Evolutionary conservation across 2,888 invertebrate genomes (phyloP), one percentile per base, ranked within the genome.

Genomic region (Pemphredon lugubris): DNA sequence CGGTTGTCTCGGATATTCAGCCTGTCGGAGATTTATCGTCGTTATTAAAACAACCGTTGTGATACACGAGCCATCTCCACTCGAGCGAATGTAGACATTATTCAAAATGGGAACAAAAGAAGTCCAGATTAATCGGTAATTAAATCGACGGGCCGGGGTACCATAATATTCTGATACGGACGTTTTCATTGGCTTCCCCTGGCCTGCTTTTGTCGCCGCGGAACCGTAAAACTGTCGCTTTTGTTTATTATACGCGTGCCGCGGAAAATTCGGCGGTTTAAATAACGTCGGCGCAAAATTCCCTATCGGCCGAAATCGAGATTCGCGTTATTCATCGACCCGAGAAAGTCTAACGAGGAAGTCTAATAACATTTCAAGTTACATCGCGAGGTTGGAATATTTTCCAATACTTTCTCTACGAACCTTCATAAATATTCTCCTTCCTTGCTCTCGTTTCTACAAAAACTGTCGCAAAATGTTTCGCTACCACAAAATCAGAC

Each of bases 101-200:
- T 80, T 80, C 75, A 65, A 57, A 32, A n/a, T n/a, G 4, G 16
- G 53, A 44, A 75, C 68, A 67, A 75, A 75, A 75, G 67, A 61
- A 75, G 40, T 53, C 21, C 20, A 66, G 71, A 79, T 79, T 79
- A 77, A 79, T 79, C 80, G 77, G 72, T 77, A 77, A 79, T 77
- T 77, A 77, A 79, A 79, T 75, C 76, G 69, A 61, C 57, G 67
- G 7, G 26, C 58, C 39, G 59, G 37, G 26, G 21, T 21, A 55
- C 47, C 63, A 39, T 51, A 26, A 44, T 47, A 18, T 21, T 34
- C 59, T 58, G 59, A 66, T 71, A 50, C 16, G 44, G 14, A 44
- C 21, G 21, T 37, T 6, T 5, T 7, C 58, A 21, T 58, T n/a
- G 30, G 44, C 51, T 65, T 47, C 40, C 51, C 48, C 30, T 42